Conservation (phyloP, 2,113 vertebrate genomes). For the human (Homo sapiens) region GRCh38 chr9:71209501-71210000, state of each 20-base stretch:
- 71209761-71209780: neutral
- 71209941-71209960: neutral
- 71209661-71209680: neutral
- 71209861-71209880: neutral
- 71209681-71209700: neutral
- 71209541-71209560: neutral
- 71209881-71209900: neutral
- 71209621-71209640: neutral
- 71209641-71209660: neutral
- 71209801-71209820: neutral
- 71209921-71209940: neutral
- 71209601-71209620: neutral
- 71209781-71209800: neutral
- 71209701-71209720: neutral
- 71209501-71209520: neutral
- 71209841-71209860: neutral
- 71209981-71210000: neutral
- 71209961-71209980: neutral
- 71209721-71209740: neutral
- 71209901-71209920: neutral
- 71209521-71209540: neutral
- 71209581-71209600: neutral
- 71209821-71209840: neutral
- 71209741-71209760: neutral
- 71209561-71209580: neutral